Evolutionary conservation across 2,113 vertebrate genomes (phyloP).

Genomic region (Mastomys natalensis): DNA sequence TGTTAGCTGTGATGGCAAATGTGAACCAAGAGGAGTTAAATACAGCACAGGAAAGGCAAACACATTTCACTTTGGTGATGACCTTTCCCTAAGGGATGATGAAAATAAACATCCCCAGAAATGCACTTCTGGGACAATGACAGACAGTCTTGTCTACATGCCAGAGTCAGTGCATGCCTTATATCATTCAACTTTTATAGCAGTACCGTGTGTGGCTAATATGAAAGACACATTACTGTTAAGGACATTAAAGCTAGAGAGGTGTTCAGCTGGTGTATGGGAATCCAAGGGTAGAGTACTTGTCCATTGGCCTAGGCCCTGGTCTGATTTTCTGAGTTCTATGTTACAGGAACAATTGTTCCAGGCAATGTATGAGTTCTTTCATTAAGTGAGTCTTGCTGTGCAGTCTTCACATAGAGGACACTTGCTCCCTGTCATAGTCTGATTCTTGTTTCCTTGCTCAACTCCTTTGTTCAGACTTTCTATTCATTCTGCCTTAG

Average conservation of each 20-base stretch:
- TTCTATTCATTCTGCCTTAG: neutral
- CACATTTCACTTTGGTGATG: neutral
- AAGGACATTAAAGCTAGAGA: neutral
- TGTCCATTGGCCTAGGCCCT: neutral
- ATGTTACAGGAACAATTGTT: fast-evolving
- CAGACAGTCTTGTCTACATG: neutral
- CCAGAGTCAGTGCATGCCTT: neutral
- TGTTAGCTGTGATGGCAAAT: neutral
- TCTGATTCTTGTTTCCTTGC: neutral
- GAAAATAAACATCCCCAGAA: neutral
- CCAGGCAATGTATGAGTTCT: neutral
- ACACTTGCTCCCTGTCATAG: neutral
- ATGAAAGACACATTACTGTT: neutral
- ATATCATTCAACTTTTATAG: neutral
- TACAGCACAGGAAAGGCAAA: neutral
- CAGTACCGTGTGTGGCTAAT: neutral
- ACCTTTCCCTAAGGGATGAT: neutral
- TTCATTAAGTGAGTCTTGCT: neutral
- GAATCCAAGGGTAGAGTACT: neutral
- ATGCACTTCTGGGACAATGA: neutral
- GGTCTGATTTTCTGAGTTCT: neutral
- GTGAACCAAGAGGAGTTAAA: neutral
- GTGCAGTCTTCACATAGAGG: neutral
- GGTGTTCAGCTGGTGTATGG: fast-evolving
- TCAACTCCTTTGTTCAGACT: fast-evolving